These are phyloP conservation scores for Opisthograptis luteolata DNA, from an alignment of 2,888 invertebrate genomes.

Conservation along the genomic window DNA sequence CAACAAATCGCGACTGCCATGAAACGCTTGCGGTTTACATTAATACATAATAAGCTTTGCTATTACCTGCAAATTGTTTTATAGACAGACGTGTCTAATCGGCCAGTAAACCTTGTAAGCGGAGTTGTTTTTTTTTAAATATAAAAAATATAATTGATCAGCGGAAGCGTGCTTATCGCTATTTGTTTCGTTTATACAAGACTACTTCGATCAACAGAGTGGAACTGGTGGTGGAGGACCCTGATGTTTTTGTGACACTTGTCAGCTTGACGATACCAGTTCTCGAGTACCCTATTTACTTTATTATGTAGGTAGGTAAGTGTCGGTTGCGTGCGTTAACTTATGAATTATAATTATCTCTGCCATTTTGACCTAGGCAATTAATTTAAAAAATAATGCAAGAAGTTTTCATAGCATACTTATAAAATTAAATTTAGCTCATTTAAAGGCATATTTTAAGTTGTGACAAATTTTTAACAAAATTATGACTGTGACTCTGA, in stretches of 20 bases:
- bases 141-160: conserved; percentile 74
- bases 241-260: conserved; percentile 37
- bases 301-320: conserved; percentile 11
- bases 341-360: too few relatives aligned
- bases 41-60: conserved; percentile 39
- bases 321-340: too few relatives aligned
- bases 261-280: conserved; percentile 15
- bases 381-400: too few relatives aligned
- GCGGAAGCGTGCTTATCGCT: conserved; percentile 68
- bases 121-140: conserved; percentile 52
- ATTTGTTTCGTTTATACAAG: conserved; percentile 55
- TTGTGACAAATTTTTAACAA: too few relatives aligned
- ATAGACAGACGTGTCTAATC: conserved; percentile 65
- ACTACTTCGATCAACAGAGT: conserved; percentile 39
- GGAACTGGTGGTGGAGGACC: conserved; percentile 42
- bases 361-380: too few relatives aligned
- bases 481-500: too few relatives aligned
- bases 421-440: too few relatives aligned
- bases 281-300: conserved; percentile 25
- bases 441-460: too few relatives aligned
- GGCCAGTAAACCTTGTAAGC: conserved; percentile 68
- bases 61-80: conserved; percentile 55
- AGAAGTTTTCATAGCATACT: too few relatives aligned
- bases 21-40: conserved; percentile 19
- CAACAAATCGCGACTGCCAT: conserved; percentile 4